Evolutionary conservation across 2,113 vertebrate genomes (phyloP).

Genomic region (Heterotilapia buettikoferi): DNA sequence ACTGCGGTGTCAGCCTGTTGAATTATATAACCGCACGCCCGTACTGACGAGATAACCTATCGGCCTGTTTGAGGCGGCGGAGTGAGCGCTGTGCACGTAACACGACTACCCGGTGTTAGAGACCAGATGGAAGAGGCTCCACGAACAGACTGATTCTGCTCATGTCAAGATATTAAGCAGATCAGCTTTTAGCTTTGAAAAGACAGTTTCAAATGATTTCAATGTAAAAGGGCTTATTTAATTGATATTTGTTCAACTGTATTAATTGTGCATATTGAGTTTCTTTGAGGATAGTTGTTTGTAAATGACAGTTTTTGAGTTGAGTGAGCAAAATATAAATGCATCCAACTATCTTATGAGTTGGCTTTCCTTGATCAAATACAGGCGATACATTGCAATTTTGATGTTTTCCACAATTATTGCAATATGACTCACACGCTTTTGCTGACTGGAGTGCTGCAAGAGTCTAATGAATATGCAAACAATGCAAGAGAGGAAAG

Average conservation of each 20-base stretch:
- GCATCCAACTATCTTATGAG: background rate
- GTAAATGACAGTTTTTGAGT: background rate
- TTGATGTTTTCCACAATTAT: background rate
- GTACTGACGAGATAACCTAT: background rate
- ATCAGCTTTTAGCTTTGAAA: background rate
- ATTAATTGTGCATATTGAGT: background rate
- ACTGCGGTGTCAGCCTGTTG: background rate
- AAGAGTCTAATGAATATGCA: background rate
- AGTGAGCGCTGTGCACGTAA: background rate
- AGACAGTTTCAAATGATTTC: accelerated
- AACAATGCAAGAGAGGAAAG: background rate
- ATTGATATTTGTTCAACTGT: background rate
- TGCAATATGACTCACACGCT: background rate
- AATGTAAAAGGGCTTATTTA: background rate
- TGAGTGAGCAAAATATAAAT: background rate
- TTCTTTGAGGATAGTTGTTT: background rate
- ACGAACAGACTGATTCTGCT: background rate
- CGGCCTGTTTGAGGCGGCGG: background rate
- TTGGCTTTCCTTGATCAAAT: background rate
- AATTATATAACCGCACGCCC: background rate
- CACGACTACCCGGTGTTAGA: background rate
- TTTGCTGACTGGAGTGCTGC: background rate
- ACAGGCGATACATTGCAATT: background rate
- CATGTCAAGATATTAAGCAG: background rate
- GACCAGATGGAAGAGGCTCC: background rate